Evolutionary conservation across 2,113 vertebrate genomes (phyloP), one percentile per base, ranked within the genome.

Genomic region (Picathartes gymnocephalus): DNA sequence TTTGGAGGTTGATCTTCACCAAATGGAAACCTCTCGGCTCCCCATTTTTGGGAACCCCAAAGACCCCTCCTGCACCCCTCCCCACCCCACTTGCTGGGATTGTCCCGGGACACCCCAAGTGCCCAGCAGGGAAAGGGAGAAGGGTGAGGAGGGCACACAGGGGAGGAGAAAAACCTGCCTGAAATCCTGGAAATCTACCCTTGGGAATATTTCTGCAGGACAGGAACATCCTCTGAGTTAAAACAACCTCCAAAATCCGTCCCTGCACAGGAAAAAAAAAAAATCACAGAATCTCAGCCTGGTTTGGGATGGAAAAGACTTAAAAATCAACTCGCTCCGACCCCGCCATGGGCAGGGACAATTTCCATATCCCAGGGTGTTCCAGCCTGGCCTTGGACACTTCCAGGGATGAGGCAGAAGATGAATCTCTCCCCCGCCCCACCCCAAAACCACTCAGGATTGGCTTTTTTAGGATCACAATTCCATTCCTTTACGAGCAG

Each of bases 371-470:
- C 35, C 58, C 76, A 64, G 48, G 25, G 4, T 18, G 20, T 30
- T 62, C 85, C 74, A 64, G 0, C 42, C 50, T 28, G 42, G 21
- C 27, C 66, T 65, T 15, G 77, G 51, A 5, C 22, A 7, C 7
- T 64, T 3, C 25, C 66, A 80, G 66, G 50, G 57, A 19, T 42
- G 77, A 54, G 37, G 50, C 77, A 86, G 58, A 22, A 45, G 40
- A 37, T 66, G 61, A 57, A n/a, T 62, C 5, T 17, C 16, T 11
- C 39, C 39, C 39, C 39, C 11, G 39, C 39, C n/a, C n/a, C n/a
- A n/a, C n/a, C 22, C 6, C 1, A 0, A 48, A 45, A 28, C 21
- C 14, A 1, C 28, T 25, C 2, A 3, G 35, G 35, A 15, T 15
- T 37, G 35, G 27, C 10, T 8, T 53, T 53, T 35, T 2, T 4